Evolutionary conservation across 2,888 invertebrate species (phyloP), one percentile per base, ranked within the genome.

Genomic region (Acrobasis repandana): DNA sequence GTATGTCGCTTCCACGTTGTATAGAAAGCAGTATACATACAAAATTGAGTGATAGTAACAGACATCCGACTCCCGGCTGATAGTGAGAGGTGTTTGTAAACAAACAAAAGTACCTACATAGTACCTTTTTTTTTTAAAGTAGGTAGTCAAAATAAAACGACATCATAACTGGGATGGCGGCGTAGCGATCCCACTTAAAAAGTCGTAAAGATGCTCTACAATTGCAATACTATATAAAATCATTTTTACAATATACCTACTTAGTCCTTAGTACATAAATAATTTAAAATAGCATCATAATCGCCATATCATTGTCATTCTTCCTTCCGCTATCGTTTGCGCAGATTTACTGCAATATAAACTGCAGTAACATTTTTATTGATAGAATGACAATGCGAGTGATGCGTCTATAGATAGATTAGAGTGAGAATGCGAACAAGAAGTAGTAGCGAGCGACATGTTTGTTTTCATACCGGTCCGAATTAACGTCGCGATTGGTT

Each of bases 401-500:
- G 75, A 81, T 80, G 80, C 76, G 74, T 76, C 77, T 78, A 76
- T 78, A 77, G 69, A 77, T 76, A 79, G 77, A 77, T 79, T 80
- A 82, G 81, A 83, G 80, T 78, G 80, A 81, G 76, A 76, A 75
- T 74, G 77, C 61, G 56, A 63, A 65, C 60, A 66, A 65, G 65
- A 67, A 79, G 81, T 75, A 75, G 79, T 82, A 83, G 75, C 78
- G 74, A 83, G 79, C 83, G 85, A 88, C 86, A 88, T 90, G 88
- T 90, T 90, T 90, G 89, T 89, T 90, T 90, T 90, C 87, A 87
- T 90, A 90, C 89, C 90, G 90, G 90, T 90, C 89, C 85, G 87
- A 90, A 90, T 91, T 90, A 90, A 90, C 90, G 88, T 90, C 83
- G 91, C 90, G 86, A 92, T 90, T 91, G 90, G 90, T 89, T 90